Percentiles rank a stretch among this genome's conserved stretches.
Evolutionary conservation across 2,797 vertebrate genomes (phyloP).

Genomic region (Poeciliopsis gracilis): DNA sequence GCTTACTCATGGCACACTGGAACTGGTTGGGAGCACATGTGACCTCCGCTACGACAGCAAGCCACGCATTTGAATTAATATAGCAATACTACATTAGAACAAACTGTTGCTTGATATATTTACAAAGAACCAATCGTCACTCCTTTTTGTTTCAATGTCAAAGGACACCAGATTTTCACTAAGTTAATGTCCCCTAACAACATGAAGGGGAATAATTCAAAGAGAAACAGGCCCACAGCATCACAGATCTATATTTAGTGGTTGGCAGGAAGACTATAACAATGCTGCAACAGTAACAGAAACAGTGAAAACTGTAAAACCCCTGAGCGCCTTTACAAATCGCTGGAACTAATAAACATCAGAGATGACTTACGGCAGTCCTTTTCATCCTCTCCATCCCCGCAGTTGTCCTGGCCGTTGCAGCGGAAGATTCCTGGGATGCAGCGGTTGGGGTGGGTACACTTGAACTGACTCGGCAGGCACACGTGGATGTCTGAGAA

Average conservation of each 20-base stretch:
- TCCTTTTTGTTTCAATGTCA: not conserved
- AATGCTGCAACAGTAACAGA: not conserved
- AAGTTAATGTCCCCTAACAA: not conserved
- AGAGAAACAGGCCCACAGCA: not conserved
- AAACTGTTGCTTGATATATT: not conserved
- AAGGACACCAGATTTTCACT: not conserved
- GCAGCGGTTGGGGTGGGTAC: slow-evolving; percentile 95
- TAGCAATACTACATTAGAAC: not conserved
- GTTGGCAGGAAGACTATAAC: not conserved
- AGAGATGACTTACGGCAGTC: slow-evolving; percentile 90
- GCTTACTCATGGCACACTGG: slow-evolving; percentile 97
- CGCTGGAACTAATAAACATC: not conserved
- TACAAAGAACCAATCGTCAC: not conserved
- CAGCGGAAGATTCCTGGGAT: slow-evolving; percentile 98
- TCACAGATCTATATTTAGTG: not conserved
- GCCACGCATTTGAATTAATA: slow-evolving; percentile 10
- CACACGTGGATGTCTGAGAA: slow-evolving; percentile 95
- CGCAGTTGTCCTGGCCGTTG: slow-evolving; percentile 98
- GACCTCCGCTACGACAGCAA: slow-evolving; percentile 86
- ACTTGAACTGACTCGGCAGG: slow-evolving; percentile 98
- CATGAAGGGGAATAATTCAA: not conserved
- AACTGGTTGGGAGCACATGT: slow-evolving; percentile 99
- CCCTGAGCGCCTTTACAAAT: not conserved
- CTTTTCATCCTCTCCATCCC: slow-evolving; percentile 95
- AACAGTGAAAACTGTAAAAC: not conserved